A percentile compares a stretch with the other conserved stretches of the same genome.
Evolutionary conservation across 2,797 vertebrate genomes (phyloP).

Genomic region (Cossypha polioptera): DNA sequence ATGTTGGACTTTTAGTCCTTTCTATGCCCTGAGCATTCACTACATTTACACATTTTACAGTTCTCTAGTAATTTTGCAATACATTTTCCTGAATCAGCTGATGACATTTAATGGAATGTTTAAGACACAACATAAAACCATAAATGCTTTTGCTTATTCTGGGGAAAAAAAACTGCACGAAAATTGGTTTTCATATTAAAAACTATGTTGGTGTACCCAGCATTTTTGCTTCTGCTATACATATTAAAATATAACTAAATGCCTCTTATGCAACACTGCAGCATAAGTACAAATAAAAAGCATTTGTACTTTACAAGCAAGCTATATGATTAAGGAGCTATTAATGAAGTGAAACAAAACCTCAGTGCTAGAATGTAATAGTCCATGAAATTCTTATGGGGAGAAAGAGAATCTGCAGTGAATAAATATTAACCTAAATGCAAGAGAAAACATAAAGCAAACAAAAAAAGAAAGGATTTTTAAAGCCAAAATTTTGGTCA

Average conservation of each 20-base stretch:
- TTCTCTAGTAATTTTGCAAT: conserved; percentile 78
- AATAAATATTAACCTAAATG: conserved; percentile 90
- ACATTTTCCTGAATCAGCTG: conserved; percentile 81
- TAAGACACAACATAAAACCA: conserved; percentile 79
- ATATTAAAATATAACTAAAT: conserved; percentile 76
- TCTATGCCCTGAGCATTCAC: conserved; percentile 68
- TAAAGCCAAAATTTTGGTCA: conserved; percentile 82
- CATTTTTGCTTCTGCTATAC: conserved; percentile 68
- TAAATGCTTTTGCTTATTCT: conserved; percentile 77
- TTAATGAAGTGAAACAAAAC: conserved; percentile 90
- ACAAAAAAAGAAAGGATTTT: conserved; percentile 66
- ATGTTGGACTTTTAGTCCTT: conserved; percentile 69
- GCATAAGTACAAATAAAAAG: conserved; percentile 81
- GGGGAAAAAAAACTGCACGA: conserved; percentile 37
- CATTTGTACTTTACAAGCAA: conserved; percentile 76
- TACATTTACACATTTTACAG: conserved; percentile 75
- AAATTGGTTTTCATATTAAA: conserved; percentile 82
- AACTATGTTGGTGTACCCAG: conserved; percentile 64
- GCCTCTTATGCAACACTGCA: conserved; percentile 73
- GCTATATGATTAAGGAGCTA: conserved; percentile 83
- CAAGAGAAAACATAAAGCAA: conserved; percentile 83
- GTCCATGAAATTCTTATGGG: conserved; percentile 85
- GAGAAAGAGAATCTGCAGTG: conserved; percentile 80
- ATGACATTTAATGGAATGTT: conserved; percentile 83
- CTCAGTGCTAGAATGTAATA: conserved; percentile 78